Percentiles rank a stretch among this genome's conserved stretches.
Evolutionary conservation across 2,113 vertebrate genomes (phyloP).

Genomic region (Lophura nycthemera): DNA sequence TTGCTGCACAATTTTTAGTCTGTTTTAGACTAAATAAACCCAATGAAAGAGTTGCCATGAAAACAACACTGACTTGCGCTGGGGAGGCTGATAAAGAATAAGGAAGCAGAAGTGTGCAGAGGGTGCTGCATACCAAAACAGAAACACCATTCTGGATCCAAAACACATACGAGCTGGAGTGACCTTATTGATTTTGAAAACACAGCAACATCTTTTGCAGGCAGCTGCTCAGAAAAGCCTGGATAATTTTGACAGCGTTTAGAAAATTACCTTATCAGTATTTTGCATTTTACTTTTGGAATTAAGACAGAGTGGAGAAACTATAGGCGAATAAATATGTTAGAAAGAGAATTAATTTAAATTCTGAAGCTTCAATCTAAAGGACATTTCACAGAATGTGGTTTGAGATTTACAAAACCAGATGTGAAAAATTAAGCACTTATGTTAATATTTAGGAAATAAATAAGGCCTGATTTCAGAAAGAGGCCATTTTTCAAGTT

Average conservation of each 20-base stretch:
- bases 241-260: not conserved
- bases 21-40: not conserved
- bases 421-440: not conserved
- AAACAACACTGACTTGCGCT: not conserved
- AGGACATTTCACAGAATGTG: not conserved
- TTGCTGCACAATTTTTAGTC: not conserved
- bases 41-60: not conserved
- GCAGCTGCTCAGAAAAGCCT: not conserved
- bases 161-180: not conserved
- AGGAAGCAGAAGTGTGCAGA: not conserved
- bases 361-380: not conserved
- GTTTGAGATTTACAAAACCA: not conserved
- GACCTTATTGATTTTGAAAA: slow-evolving; percentile 41
- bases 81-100: slow-evolving; percentile 1
- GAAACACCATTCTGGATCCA: not conserved
- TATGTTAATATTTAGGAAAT: not conserved
- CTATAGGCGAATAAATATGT: not conserved
- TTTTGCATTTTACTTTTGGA: not conserved
- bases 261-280: not conserved
- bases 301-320: not conserved
- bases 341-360: not conserved
- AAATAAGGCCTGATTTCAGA: not conserved
- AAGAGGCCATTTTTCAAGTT: not conserved
- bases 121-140: not conserved
- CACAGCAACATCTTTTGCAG: not conserved